Evolutionary conservation across 2,888 invertebrate species (phyloP).

Genomic region (Tachina fera): DNA sequence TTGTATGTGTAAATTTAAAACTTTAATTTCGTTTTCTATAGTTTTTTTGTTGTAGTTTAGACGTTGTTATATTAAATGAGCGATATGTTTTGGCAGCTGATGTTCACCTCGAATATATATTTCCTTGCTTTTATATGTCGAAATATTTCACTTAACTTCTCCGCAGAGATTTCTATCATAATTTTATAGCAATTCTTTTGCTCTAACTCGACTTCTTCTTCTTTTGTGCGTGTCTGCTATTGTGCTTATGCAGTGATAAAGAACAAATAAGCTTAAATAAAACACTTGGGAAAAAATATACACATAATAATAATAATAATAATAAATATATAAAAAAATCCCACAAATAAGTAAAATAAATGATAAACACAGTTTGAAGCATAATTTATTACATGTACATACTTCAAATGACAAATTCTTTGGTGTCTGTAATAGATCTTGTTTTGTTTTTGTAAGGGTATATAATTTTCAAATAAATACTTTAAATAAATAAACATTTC

Average conservation of each 20-base stretch:
- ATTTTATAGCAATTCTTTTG: not conserved
- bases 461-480: slow-evolving; percentile 33
- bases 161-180: not conserved
- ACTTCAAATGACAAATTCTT: slow-evolving; percentile 19
- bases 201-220: not conserved
- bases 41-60: too few species aligned
- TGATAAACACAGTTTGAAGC: not conserved
- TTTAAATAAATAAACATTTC: slow-evolving; percentile 28
- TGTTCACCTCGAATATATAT: not conserved
- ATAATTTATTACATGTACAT: not conserved
- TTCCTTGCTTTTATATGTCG: not conserved
- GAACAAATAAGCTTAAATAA: not conserved
- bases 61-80: too few species aligned
- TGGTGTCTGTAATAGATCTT: slow-evolving; percentile 1
- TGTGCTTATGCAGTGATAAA: not conserved
- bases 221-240: not conserved
- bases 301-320: not conserved
- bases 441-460: not conserved
- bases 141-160: not conserved
- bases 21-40: too few species aligned
- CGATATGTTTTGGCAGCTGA: too few species aligned
- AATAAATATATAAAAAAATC: not conserved
- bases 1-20: too few species aligned
- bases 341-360: not conserved
- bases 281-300: slow-evolving; percentile 1